Evolutionary conservation across 2,888 invertebrate genomes (phyloP).

Genomic region (Coelinius sp.): DNA sequence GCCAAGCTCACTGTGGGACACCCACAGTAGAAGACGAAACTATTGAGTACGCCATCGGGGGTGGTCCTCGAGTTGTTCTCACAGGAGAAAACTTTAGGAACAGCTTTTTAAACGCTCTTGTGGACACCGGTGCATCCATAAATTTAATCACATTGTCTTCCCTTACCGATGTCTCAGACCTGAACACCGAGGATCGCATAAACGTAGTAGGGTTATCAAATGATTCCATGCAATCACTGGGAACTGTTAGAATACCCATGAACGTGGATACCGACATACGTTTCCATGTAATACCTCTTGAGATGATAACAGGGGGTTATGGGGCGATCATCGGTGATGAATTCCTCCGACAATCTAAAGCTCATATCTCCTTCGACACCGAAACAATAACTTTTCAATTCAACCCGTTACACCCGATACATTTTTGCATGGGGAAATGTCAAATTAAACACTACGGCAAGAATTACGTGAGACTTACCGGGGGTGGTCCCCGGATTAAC

Average conservation of each 20-base stretch:
- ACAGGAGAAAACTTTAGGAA: background rate
- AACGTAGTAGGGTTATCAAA: background rate
- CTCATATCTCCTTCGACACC: background rate
- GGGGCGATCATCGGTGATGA: background rate
- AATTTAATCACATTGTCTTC: background rate
- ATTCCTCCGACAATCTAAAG: background rate
- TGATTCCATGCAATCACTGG: background rate
- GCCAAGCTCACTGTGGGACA: background rate
- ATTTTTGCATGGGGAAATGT: background rate
- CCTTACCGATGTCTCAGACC: background rate
- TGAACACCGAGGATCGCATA: background rate
- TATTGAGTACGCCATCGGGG: background rate
- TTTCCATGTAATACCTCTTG: background rate
- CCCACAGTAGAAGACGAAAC: background rate
- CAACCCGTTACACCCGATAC: background rate
- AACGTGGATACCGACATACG: background rate
- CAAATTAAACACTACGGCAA: background rate
- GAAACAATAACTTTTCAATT: background rate
- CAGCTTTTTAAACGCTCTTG: background rate
- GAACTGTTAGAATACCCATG: background rate
- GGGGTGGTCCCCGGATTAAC: background rate
- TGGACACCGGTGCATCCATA: background rate
- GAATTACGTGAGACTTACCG: background rate
- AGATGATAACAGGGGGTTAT: too few relatives aligned
- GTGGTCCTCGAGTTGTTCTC: background rate